phyloP scores from a whole-genome alignment of 2,113 vertebrate genomes.

The Siniperca knerii region DNA sequence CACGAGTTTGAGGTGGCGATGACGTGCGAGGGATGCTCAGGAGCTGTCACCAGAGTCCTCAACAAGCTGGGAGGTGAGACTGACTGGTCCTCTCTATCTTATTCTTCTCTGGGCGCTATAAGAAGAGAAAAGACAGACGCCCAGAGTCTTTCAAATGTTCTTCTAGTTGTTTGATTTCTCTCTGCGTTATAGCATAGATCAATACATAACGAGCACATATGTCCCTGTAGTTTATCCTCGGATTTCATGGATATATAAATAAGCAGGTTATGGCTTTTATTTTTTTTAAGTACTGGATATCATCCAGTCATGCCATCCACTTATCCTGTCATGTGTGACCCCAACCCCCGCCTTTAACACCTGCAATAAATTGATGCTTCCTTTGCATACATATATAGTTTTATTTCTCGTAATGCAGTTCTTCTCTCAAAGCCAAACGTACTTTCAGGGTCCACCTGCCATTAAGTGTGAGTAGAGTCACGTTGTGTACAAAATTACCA shows the following conservation, averaged over 20 bases:
- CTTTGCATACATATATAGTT: neutral
- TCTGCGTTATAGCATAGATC: too few species aligned
- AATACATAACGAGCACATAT: too few species aligned
- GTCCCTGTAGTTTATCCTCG: too few species aligned
- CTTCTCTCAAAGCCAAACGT: neutral
- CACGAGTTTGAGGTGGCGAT: slow-evolving; percentile 97
- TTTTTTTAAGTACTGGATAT: neutral
- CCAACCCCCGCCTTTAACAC: neutral
- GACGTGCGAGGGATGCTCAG: slow-evolving; percentile 95
- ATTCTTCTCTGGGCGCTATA: neutral
- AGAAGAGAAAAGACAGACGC: neutral
- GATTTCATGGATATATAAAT: too few species aligned
- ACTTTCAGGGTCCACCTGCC: too few species aligned
- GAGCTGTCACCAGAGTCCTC: slow-evolving; percentile 91
- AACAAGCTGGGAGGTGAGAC: slow-evolving; percentile 86
- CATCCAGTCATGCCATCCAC: neutral
- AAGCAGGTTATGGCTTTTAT: neutral
- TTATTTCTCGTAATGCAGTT: too few species aligned
- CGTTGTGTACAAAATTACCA: neutral
- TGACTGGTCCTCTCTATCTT: neutral
- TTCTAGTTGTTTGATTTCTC: neutral
- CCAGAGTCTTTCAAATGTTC: neutral
- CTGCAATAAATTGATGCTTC: neutral
- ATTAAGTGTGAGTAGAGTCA: neutral
- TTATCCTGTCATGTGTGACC: neutral